Conservation (phyloP, 2,888 invertebrate genomes). For the Drosophila mettleri region DNA sequence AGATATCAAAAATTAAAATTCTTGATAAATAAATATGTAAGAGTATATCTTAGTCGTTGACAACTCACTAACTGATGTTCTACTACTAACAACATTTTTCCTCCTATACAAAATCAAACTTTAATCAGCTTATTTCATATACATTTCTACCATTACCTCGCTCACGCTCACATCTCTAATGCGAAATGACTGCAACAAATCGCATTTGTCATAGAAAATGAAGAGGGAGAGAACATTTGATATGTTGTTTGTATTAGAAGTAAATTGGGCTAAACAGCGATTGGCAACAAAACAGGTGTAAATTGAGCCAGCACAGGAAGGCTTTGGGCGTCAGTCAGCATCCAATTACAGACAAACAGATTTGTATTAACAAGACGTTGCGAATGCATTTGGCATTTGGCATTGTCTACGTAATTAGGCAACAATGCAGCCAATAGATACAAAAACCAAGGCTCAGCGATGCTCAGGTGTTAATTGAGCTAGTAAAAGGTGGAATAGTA, state of each 20-base stretch:
- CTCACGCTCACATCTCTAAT: constrained; percentile 16
- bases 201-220: constrained; percentile 27
- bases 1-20: too few species aligned
- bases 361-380: constrained; percentile 63
- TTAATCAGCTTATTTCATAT: not conserved
- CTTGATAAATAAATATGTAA: too few species aligned
- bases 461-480: constrained; percentile 54
- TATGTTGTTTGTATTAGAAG: constrained; percentile 36
- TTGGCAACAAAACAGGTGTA: constrained; percentile 72
- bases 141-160: too few species aligned
- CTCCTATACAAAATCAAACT: not conserved
- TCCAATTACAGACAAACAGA: constrained; percentile 65
- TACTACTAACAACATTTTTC: too few species aligned
- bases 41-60: too few species aligned
- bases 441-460: constrained; percentile 8
- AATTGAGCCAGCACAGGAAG: constrained; percentile 71
- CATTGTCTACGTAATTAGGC: constrained; percentile 75
- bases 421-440: constrained; percentile 53
- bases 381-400: constrained; percentile 66
- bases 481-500: constrained; percentile 11
- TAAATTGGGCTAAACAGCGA: constrained; percentile 64
- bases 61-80: too few species aligned
- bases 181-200: constrained; percentile 33
- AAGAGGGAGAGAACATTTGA: constrained; percentile 30
- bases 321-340: constrained; percentile 46